Evolutionary conservation across 2,888 invertebrate genomes (phyloP).

Genomic region (Schizotus pectinicornis): DNA sequence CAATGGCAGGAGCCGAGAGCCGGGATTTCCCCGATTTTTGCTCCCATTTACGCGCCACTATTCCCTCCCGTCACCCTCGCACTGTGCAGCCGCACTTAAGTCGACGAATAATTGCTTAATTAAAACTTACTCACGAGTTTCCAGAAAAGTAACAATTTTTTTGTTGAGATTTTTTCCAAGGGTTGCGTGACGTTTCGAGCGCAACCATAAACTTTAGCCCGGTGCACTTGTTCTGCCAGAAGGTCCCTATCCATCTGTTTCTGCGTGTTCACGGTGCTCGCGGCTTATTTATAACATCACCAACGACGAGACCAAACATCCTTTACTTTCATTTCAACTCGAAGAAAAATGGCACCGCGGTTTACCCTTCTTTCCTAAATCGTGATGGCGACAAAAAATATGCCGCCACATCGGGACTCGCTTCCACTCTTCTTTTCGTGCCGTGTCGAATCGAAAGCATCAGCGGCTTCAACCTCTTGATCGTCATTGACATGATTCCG

Average conservation of each 20-base stretch:
- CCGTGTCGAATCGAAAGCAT: too few relatives aligned
- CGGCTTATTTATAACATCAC: slow-evolving; percentile 48
- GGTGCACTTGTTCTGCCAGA: slow-evolving; percentile 40
- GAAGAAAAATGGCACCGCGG: slow-evolving; percentile 32
- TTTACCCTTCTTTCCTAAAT: slow-evolving; percentile 1
- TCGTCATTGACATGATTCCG: too few relatives aligned
- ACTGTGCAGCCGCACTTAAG: background rate
- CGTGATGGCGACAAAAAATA: background rate
- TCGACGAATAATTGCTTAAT: slow-evolving; percentile 10
- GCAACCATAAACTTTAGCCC: slow-evolving; percentile 5
- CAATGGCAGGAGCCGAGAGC: slow-evolving; percentile 11
- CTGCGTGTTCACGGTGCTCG: slow-evolving; percentile 29
- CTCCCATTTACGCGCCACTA: slow-evolving; percentile 1
- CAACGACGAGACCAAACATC: slow-evolving; percentile 52
- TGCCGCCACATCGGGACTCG: too few relatives aligned
- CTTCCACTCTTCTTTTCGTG: too few relatives aligned
- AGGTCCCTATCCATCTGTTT: slow-evolving; percentile 48
- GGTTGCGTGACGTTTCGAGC: background rate
- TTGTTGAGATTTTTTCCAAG: background rate
- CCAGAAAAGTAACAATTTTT: slow-evolving; percentile 4
- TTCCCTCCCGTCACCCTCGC: background rate
- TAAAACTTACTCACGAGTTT: slow-evolving; percentile 9
- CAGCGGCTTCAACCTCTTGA: too few relatives aligned
- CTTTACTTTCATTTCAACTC: slow-evolving; percentile 43
- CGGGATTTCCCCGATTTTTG: background rate